Conservation (phyloP, 2,888 invertebrate species). For the Mechanitis mazaeus region DNA sequence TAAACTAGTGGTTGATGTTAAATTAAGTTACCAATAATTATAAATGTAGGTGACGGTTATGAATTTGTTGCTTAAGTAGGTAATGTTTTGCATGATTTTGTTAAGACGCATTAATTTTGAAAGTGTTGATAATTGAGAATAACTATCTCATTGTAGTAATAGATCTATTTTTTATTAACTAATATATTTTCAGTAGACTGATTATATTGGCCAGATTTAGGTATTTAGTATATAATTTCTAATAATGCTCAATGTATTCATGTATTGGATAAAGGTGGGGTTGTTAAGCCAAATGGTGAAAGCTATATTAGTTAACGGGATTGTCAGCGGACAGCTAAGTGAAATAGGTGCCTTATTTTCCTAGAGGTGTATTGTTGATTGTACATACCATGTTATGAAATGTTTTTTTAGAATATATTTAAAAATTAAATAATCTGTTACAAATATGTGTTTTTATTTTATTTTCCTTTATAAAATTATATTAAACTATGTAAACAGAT, state of each 20-base stretch:
- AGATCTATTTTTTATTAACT: conserved; percentile 24
- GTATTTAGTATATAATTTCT: conserved; percentile 19
- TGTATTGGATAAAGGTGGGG: conserved; percentile 46
- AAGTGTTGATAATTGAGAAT: conserved; percentile 14
- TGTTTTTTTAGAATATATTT: conserved; percentile 63
- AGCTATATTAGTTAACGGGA: conserved; percentile 48
- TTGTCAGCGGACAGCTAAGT: conserved; percentile 29
- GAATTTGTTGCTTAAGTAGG: conserved; percentile 15
- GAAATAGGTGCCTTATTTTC: conserved; percentile 66
- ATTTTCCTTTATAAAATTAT: conserved; percentile 20
- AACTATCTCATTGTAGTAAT: conserved; percentile 17
- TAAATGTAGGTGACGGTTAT: conserved; percentile 34
- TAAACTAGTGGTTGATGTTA: conserved; percentile 13
- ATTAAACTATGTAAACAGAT: conserved; percentile 1
- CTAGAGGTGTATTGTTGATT: conserved; percentile 69
- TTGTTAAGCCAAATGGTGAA: conserved; percentile 48
- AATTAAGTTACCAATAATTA: conserved; percentile 33
- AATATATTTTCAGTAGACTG: conserved; percentile 28
- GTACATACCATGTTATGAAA: conserved; percentile 72
- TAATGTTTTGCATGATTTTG: conserved; percentile 3
- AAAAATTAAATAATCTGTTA: conserved; percentile 66
- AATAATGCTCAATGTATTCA: conserved; percentile 64
- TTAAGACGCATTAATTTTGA: conserved; percentile 3
- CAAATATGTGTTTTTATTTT: conserved; percentile 38
- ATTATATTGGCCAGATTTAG: conserved; percentile 19